These are phyloP conservation scores for Agrochola lota DNA, from an alignment of 2,888 invertebrate species.

Conservation along the genomic window DNA sequence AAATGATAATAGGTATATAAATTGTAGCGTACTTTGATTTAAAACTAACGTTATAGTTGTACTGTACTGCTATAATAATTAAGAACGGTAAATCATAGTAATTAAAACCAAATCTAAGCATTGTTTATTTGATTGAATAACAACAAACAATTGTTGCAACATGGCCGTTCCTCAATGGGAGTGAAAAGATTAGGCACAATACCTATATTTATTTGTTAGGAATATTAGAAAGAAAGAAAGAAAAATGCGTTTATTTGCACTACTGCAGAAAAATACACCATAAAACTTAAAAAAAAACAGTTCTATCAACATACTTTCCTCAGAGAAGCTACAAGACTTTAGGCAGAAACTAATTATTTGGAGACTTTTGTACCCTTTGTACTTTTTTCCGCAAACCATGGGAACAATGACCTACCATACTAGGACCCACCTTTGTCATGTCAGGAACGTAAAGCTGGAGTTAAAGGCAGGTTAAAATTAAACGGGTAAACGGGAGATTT, in stretches of 20 bases:
- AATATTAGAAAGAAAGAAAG: not conserved
- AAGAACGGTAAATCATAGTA: slow-evolving; percentile 4
- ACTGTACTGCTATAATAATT: not conserved
- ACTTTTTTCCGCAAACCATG: slow-evolving; percentile 64
- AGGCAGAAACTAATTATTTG: slow-evolving; percentile 43
- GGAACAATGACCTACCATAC: slow-evolving; percentile 71
- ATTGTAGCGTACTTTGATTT: slow-evolving; percentile 29
- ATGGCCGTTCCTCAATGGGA: not conserved
- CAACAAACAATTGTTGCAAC: not conserved
- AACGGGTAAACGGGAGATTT: slow-evolving; percentile 50
- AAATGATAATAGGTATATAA: slow-evolving; percentile 18
- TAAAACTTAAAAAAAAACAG: not conserved
- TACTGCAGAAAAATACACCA: too few species aligned
- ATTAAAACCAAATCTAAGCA: not conserved
- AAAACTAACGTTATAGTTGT: slow-evolving; percentile 11
- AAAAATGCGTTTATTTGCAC: too few species aligned
- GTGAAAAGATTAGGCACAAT: not conserved
- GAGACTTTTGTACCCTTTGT: slow-evolving; percentile 62
- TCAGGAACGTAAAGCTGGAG: slow-evolving; percentile 42
- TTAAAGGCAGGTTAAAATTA: slow-evolving; percentile 50
- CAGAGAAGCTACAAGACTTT: slow-evolving; percentile 49
- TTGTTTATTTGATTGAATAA: not conserved
- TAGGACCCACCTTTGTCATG: slow-evolving; percentile 52
- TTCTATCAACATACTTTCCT: slow-evolving; percentile 26
- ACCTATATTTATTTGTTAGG: not conserved